phyloP scores from a whole-genome alignment of 1,140 invertebrate species.

The Marisa cornuarietis region DNA sequence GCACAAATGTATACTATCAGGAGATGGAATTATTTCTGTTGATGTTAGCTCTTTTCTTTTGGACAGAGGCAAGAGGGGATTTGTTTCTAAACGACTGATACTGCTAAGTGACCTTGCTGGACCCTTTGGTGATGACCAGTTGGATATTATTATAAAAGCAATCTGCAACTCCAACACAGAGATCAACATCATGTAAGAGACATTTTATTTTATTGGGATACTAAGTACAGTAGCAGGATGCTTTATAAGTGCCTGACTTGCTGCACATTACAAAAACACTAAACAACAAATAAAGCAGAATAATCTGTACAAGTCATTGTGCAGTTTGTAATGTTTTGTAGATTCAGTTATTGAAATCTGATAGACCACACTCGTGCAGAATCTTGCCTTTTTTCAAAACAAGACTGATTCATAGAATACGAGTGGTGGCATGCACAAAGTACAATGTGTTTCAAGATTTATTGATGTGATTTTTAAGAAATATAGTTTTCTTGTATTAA shows the following conservation, averaged over 20 bases:
- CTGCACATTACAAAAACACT: no score
- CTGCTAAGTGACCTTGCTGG: constrained; percentile 64
- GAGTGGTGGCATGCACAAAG: no score
- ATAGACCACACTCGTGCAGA: no score
- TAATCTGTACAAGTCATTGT: no score
- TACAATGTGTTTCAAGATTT: no score
- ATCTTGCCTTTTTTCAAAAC: no score
- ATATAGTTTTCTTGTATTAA: no score
- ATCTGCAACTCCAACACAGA: constrained; percentile 62
- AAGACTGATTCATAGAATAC: no score
- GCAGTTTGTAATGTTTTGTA: no score
- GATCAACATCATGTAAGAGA: constrained; percentile 66
- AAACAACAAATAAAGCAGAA: no score
- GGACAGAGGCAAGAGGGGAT: constrained; percentile 62
- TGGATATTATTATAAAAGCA: constrained; percentile 61
- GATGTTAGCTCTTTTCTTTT: neutral
- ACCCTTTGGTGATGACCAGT: constrained; percentile 64
- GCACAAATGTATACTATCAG: constrained; percentile 7
- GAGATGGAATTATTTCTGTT: neutral
- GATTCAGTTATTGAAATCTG: no score
- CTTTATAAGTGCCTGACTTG: neutral
- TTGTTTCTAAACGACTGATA: constrained; percentile 61
- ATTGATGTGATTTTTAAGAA: no score
- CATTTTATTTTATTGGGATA: neutral
- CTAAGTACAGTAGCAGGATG: neutral